Percentiles rank a stretch among this genome's conserved stretches.
Evolutionary conservation across 1,140 invertebrate species (phyloP).

Genomic region (Eubasilissa regina): DNA sequence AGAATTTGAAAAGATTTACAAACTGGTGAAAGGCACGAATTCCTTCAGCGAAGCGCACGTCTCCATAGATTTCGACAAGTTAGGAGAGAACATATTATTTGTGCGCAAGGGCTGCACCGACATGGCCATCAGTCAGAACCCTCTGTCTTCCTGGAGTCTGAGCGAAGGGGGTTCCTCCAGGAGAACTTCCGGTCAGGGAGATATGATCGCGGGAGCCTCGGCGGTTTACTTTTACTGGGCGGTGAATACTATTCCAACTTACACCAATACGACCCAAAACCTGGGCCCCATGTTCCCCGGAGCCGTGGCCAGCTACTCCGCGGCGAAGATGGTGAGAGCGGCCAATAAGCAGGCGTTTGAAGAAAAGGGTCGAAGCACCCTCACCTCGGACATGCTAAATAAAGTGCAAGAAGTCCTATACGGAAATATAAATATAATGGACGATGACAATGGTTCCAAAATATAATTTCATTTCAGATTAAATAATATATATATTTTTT

Average conservation of each 20-base stretch:
- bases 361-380: constrained; percentile 76
- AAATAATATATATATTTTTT: too few species aligned
- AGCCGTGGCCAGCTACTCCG: constrained; percentile 77
- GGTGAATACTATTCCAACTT: constrained; percentile 53
- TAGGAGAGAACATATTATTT: constrained; percentile 45
- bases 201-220: constrained; percentile 80
- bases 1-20: constrained; percentile 73
- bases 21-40: constrained; percentile 23
- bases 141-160: constrained; percentile 73
- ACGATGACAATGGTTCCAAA: constrained; percentile 58
- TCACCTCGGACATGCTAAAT: constrained; percentile 80
- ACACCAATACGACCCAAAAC: not conserved
- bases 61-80: constrained; percentile 35
- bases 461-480: too few species aligned
- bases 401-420: constrained; percentile 66
- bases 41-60: constrained; percentile 43
- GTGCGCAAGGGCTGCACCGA: constrained; percentile 49
- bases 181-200: constrained; percentile 88
- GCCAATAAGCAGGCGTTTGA: constrained; percentile 76
- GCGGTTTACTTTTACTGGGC: constrained; percentile 81
- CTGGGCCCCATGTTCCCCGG: constrained; percentile 67
- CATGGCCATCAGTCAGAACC: constrained; percentile 63
- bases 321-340: constrained; percentile 78
- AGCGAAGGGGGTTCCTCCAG: constrained; percentile 63
- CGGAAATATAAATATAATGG: not conserved